These are phyloP conservation scores for Gryon sp. DNA, from an alignment of 1,140 invertebrate genomes.

Conservation along the genomic window DNA sequence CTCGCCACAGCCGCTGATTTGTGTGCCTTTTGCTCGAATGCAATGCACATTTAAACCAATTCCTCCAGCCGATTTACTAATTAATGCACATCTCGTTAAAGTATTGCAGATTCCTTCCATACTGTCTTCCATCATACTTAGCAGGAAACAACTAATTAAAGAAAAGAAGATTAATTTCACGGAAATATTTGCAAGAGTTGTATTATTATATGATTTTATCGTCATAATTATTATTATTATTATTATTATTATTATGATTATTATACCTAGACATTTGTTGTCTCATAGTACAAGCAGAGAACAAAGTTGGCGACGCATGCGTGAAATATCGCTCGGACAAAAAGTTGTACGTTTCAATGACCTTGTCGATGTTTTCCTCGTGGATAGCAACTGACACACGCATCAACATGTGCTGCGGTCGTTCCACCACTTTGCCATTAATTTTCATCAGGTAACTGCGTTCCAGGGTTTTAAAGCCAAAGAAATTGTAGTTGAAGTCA, in stretches of 20 bases:
- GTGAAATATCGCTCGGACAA: constrained; percentile 98
- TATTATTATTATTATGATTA: no score
- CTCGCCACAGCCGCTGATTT: constrained; percentile 95
- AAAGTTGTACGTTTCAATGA: constrained; percentile 98
- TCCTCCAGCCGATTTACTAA: constrained; percentile 98
- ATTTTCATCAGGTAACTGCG: constrained; percentile 97
- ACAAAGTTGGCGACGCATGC: constrained; percentile 98
- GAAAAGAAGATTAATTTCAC: constrained; percentile 7
- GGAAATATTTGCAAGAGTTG: no score
- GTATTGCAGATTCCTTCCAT: constrained; percentile 99
- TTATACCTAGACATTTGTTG: constrained; percentile 93
- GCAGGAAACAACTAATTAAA: constrained; percentile 90
- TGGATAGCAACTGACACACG: constrained; percentile 98
- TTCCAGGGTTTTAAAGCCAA: constrained; percentile 99
- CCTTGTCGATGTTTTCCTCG: constrained; percentile 93
- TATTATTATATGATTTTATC: neutral
- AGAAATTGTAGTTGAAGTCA: constrained; percentile 98
- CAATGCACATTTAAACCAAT: constrained; percentile 98
- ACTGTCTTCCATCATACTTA: constrained; percentile 97
- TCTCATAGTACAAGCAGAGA: constrained; percentile 94
- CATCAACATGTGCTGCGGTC: constrained; percentile 99
- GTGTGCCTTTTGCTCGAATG: constrained; percentile 94
- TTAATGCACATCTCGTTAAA: constrained; percentile 95
- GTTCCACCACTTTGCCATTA: constrained; percentile 95
- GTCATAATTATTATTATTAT: constrained; percentile 5